A percentile compares a stretch with the other conserved stretches of the same genome.
Conservation (phyloP, 92 coral and sea anemone genomes). For the Epizoanthus scotinus region DNA sequence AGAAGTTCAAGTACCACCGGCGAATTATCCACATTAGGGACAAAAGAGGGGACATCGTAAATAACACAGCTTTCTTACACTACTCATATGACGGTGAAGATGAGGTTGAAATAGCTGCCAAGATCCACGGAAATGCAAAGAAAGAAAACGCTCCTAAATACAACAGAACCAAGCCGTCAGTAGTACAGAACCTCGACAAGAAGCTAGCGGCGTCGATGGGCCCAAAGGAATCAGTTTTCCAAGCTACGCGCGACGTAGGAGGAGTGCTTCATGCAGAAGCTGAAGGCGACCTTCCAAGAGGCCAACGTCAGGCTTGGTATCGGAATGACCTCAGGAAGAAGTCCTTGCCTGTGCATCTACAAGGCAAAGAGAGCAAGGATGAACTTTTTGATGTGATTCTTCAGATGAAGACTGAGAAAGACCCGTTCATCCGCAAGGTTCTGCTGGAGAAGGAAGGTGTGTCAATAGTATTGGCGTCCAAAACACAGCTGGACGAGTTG, state of each 20-base stretch:
- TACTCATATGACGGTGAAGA: constrained; percentile 28
- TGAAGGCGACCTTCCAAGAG: constrained; percentile 43
- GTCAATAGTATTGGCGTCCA: constrained; percentile 31
- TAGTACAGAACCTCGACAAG: constrained; percentile 16
- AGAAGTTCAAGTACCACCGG: constrained; percentile 46
- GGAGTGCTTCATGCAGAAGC: constrained; percentile 37
- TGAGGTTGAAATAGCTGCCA: constrained; percentile 9
- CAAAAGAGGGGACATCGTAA: constrained; percentile 21
- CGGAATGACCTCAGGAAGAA: constrained; percentile 21
- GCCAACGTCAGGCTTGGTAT: constrained; percentile 41
- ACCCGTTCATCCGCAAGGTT: background rate
- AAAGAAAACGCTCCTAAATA: background rate
- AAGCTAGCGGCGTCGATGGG: constrained; percentile 30
- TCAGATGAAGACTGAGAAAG: constrained; percentile 16
- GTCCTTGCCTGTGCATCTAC: constrained; percentile 22
- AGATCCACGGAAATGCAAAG: constrained; percentile 15
- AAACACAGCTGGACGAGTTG: constrained; percentile 34
- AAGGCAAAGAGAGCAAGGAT: constrained; percentile 44
- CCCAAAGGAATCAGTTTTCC: constrained; percentile 37
- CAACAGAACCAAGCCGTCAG: constrained; percentile 43
- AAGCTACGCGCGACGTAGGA: constrained; percentile 23
- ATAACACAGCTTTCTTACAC: constrained; percentile 34
- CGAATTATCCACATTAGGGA: constrained; percentile 44
- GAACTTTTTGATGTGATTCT: constrained; percentile 45
- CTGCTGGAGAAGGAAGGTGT: constrained; percentile 30